Evolutionary conservation across 2,113 vertebrate species (phyloP).

Genomic region (Mesitornis unicolor): DNA sequence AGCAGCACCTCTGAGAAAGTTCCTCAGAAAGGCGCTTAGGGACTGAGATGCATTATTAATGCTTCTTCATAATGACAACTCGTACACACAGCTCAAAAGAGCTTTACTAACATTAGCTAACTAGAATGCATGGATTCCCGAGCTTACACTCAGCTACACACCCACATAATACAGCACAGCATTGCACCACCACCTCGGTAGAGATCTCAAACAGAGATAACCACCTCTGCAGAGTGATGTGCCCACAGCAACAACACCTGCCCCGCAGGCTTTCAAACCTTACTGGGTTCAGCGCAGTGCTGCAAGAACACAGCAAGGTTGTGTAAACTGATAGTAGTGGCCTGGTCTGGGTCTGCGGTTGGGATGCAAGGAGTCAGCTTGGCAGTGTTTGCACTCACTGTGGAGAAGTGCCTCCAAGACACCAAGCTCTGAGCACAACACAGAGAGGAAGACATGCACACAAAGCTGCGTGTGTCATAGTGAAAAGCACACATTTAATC

Average conservation of each 20-base stretch:
- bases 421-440: background rate
- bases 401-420: background rate
- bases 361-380: background rate
- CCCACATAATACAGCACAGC: background rate
- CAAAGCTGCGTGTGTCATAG: background rate
- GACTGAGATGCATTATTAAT: accelerated
- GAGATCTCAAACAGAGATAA: background rate
- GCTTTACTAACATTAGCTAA: background rate
- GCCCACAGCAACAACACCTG: background rate
- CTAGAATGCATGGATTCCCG: background rate
- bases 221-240: background rate
- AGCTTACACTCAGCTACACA: background rate
- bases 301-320: background rate
- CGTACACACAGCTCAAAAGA: background rate
- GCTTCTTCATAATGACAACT: background rate
- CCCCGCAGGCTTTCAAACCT: background rate
- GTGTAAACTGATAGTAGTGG: background rate
- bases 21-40: background rate
- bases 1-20: background rate
- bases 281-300: accelerated
- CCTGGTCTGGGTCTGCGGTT: background rate
- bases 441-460: background rate
- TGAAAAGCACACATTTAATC: background rate
- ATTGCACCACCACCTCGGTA: accelerated
- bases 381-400: accelerated